Evolutionary conservation across 2,888 invertebrate species (phyloP), one percentile per base, ranked within the genome.

Genomic region (Spatulosminthurus flaviceps): DNA sequence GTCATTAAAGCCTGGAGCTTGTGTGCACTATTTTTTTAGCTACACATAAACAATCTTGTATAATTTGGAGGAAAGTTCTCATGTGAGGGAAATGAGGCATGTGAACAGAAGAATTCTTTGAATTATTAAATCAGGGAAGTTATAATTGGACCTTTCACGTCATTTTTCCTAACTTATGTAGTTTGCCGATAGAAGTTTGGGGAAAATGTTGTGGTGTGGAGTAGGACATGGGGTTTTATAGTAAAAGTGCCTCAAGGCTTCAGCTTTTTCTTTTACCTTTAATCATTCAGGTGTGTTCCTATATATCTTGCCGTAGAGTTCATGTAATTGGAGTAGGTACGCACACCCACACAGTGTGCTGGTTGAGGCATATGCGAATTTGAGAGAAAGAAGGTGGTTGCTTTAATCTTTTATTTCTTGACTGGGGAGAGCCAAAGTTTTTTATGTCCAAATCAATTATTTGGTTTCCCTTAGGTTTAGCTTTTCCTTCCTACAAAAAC

Each of bases 61-160:
- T 60, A 60, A 60, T 60, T 60, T 60, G 60, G 60, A 21, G 60
- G 21, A 60, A 60, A 60, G 7, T 21, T 60, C 60, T 60, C 60
- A 60, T 60, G 60, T 21, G 21, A 21, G 60, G 7, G 16, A 60
- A 60, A 60, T 60, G 60, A 21, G 60, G 21, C 21, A 21, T 60
- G 19, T 5, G 60, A 60, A 19, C 5, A 60, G 60, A 7, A 60
- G 21, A 60, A 60, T 60, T 60, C 21, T 21, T 28, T 74, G 29
- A 74, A 74, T 74, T 74, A 74, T 74, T 74, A 61, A 74, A 74
- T 74, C 74, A 28, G 29, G 34, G 28, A 51, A 74, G 51, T 60
- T 74, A 51, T 64, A 74, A 74, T 60, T 74, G 73, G 4, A 43
- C 72, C 26, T 34, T 24, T 51, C 73, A 13, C 43, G 24, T 73